Percentiles rank a stretch among this genome's conserved stretches.
Evolutionary conservation across 2,888 invertebrate genomes (phyloP).

Genomic region (Thymelicus sylvestris): DNA sequence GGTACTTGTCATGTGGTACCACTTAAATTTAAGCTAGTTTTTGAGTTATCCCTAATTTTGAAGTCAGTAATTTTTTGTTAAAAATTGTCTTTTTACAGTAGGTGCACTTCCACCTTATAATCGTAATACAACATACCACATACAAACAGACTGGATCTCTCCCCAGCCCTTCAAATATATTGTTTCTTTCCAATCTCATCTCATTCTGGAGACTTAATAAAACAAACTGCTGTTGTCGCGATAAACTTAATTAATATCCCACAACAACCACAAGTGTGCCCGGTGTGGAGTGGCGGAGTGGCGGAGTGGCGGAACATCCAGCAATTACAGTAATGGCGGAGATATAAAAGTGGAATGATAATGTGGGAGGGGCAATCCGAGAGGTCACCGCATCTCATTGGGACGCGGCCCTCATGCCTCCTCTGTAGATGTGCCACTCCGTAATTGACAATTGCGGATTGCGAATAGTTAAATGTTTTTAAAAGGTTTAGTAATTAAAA

Average conservation of each 20-base stretch:
- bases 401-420: conserved; percentile 41
- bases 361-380: conserved; percentile 62
- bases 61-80: no score
- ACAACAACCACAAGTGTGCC: conserved; percentile 40
- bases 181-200: neutral
- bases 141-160: no score
- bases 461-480: neutral
- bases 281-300: conserved; percentile 25
- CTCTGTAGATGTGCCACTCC: neutral
- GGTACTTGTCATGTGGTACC: no score
- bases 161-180: neutral
- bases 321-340: conserved; percentile 70
- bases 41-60: no score
- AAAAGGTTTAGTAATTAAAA: neutral
- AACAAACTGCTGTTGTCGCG: conserved; percentile 53
- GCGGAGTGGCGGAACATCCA: conserved; percentile 34
- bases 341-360: conserved; percentile 67
- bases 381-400: conserved; percentile 78
- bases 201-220: conserved; percentile 46
- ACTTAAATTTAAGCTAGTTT: no score
- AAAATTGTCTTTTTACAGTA: no score
- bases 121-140: no score
- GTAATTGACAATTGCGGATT: conserved; percentile 1
- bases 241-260: conserved; percentile 64
- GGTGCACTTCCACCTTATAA: no score